These are phyloP conservation scores for Uropsilus gracilis DNA, from an alignment of 2,113 vertebrate genomes.

Conservation along the genomic window DNA sequence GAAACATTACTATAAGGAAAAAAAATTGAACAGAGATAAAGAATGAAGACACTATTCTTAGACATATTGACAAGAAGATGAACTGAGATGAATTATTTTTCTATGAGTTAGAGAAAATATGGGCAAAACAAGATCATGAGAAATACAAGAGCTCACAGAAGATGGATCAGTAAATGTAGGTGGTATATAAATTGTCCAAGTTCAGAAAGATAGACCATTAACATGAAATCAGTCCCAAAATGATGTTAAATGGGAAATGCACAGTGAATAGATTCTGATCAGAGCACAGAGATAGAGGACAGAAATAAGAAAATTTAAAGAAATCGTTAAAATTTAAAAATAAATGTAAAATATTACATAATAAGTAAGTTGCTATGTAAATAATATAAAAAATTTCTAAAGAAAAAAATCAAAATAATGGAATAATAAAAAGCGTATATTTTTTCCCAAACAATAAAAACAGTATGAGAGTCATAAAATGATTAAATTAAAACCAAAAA, in stretches of 20 bases:
- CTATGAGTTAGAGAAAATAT: background rate
- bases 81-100: background rate
- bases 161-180: background rate
- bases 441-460: background rate
- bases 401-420: background rate
- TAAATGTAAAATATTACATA: too few species aligned
- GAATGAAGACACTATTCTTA: too few species aligned
- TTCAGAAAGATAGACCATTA: background rate
- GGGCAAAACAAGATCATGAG: background rate
- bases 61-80: too few species aligned
- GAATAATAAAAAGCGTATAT: background rate
- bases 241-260: background rate
- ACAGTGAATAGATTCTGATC: background rate
- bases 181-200: background rate
- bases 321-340: background rate
- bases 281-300: background rate
- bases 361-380: too few species aligned
- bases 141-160: background rate
- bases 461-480: background rate
- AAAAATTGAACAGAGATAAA: too few species aligned
- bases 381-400: background rate
- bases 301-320: background rate
- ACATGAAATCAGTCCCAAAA: background rate
- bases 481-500: background rate
- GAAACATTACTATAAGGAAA: too few species aligned